phyloP scores from a whole-genome alignment of 2,797 vertebrate species.

The Falco novaeseelandiae region DNA sequence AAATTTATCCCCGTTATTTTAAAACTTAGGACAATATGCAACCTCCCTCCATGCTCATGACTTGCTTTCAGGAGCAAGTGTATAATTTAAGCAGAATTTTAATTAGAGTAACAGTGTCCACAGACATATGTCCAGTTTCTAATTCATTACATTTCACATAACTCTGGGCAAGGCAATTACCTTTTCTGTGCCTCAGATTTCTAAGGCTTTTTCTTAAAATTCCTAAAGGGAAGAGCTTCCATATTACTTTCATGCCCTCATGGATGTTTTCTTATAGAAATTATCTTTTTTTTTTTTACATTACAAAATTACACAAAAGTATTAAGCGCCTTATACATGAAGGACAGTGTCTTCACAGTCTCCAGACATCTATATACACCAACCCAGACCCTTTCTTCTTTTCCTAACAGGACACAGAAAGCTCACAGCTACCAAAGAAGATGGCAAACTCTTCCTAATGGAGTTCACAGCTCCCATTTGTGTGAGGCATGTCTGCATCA shows the following conservation, averaged over 20 bases:
- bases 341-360: neutral
- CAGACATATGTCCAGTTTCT: neutral
- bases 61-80: neutral
- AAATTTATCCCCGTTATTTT: neutral
- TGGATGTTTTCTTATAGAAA: neutral
- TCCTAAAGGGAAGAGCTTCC: neutral
- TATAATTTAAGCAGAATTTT: neutral
- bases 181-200: neutral
- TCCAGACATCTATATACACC: neutral
- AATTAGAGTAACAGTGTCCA: neutral
- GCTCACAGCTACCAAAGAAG: neutral
- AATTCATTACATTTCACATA: neutral
- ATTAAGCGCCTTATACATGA: neutral
- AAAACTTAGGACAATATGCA: neutral
- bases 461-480: neutral
- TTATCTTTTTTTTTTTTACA: neutral
- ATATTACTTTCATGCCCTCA: neutral
- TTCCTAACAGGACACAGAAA: neutral
- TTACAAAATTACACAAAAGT: neutral
- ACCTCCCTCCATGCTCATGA: neutral
- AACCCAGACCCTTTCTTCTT: neutral
- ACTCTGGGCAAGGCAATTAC: neutral
- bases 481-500: neutral
- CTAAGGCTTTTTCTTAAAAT: neutral
- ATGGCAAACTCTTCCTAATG: neutral